Percentiles rank a stretch among this genome's conserved stretches.
phyloP scores from a whole-genome alignment of 2,888 invertebrate species.

The Scaptomyza parva region DNA sequence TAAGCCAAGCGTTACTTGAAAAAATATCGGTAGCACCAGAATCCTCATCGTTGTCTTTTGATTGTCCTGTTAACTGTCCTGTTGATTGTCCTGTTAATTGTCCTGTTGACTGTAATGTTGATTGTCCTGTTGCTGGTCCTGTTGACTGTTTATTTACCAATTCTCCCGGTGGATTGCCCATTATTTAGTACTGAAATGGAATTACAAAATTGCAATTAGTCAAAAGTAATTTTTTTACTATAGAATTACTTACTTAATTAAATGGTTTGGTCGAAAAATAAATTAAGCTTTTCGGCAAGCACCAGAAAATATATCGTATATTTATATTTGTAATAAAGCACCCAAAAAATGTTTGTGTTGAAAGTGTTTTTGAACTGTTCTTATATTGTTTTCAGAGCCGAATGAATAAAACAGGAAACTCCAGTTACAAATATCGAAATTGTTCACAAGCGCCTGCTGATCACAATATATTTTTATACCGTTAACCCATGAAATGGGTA shows the following conservation, averaged over 20 bases:
- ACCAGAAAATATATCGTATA: background rate
- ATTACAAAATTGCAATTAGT: background rate
- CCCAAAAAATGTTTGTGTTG: background rate
- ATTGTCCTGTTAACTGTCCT: background rate
- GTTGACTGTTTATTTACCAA: no score
- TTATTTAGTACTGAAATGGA: background rate
- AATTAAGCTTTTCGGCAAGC: background rate
- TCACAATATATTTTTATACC: background rate
- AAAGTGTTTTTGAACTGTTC: background rate
- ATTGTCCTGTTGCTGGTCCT: background rate
- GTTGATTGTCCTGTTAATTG: background rate
- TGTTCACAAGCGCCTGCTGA: background rate
- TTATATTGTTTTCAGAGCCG: background rate
- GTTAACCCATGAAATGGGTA: no score
- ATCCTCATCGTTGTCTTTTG: no score
- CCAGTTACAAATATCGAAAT: background rate
- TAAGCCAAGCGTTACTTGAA: constrained; percentile 28
- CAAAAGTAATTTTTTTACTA: background rate
- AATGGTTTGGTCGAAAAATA: background rate
- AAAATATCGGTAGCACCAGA: constrained; percentile 26
- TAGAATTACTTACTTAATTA: background rate
- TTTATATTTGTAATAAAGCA: background rate
- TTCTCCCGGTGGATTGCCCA: background rate
- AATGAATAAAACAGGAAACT: background rate
- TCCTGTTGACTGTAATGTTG: background rate